These are phyloP conservation scores for Phortica okadai DNA, from an alignment of 2,888 invertebrate species.

Conservation along the genomic window DNA sequence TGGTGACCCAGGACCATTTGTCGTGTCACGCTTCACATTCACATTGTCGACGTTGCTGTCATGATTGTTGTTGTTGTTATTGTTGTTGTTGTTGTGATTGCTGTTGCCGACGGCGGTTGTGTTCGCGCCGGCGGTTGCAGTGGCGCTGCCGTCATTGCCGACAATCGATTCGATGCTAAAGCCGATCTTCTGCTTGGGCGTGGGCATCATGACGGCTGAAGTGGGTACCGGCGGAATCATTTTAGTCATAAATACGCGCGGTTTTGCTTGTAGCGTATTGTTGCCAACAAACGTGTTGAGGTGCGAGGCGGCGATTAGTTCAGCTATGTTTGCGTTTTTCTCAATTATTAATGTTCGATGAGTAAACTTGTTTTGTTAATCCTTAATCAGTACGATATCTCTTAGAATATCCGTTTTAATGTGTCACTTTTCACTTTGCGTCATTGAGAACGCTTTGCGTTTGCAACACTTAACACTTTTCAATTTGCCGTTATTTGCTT, in stretches of 20 bases:
- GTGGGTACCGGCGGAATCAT: constrained; percentile 98
- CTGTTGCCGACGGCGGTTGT: constrained; percentile 46
- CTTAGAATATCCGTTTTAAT: background rate
- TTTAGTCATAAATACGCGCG: constrained; percentile 76
- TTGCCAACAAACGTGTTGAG: constrained; percentile 37
- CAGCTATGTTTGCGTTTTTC: constrained; percentile 65
- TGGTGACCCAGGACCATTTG: constrained; percentile 67
- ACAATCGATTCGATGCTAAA: constrained; percentile 97
- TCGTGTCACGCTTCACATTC: constrained; percentile 54
- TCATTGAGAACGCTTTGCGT: background rate
- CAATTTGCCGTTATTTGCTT: background rate
- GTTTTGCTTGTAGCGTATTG: constrained; percentile 41
- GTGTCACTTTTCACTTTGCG: constrained; percentile 7
- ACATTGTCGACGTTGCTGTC: constrained; percentile 32
- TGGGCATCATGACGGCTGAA: constrained; percentile 92
- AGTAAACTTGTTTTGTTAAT: background rate
- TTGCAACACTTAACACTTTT: constrained; percentile 34
- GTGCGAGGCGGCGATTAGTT: constrained; percentile 62
- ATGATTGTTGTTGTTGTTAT: constrained; percentile 40
- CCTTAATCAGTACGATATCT: background rate
- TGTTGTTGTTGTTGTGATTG: constrained; percentile 48
- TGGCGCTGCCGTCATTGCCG: constrained; percentile 79
- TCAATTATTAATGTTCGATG: too few relatives aligned
- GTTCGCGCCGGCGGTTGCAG: constrained; percentile 44
- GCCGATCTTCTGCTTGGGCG: constrained; percentile 94